Evolutionary conservation across 2,888 invertebrate genomes (phyloP).

Genomic region (Ganaspis brasiliensis): DNA sequence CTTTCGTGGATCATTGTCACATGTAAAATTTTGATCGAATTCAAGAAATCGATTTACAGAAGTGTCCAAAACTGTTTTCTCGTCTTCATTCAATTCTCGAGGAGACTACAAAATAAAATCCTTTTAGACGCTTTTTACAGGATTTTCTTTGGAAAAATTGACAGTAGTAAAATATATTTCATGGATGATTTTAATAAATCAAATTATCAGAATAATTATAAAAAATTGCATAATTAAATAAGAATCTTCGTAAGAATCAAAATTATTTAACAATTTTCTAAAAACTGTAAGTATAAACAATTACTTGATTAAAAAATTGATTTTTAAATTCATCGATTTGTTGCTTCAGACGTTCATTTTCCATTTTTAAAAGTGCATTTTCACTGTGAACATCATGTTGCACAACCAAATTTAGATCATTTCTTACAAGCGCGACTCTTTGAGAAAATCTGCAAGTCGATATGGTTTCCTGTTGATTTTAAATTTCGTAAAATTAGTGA

Average conservation of each 20-base stretch:
- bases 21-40: constrained; percentile 65
- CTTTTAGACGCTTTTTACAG: no score
- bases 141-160: no score
- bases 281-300: neutral
- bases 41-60: constrained; percentile 63
- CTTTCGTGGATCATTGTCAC: constrained; percentile 72
- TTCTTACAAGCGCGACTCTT: constrained; percentile 81
- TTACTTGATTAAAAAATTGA: constrained; percentile 56
- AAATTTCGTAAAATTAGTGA: constrained; percentile 54
- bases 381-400: constrained; percentile 79
- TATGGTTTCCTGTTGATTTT: constrained; percentile 80
- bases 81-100: constrained; percentile 44
- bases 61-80: constrained; percentile 41
- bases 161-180: constrained; percentile 8
- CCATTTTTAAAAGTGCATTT: constrained; percentile 79
- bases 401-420: constrained; percentile 80
- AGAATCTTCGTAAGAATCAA: no score
- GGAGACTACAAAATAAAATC: constrained; percentile 29
- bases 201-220: no score
- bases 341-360: constrained; percentile 78
- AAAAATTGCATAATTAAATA: no score
- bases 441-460: constrained; percentile 83
- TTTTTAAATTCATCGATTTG: constrained; percentile 70
- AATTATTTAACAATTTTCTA: no score
- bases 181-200: no score